Conservation (phyloP, 2,113 vertebrate species). For the Camelus bactrianus region DNA sequence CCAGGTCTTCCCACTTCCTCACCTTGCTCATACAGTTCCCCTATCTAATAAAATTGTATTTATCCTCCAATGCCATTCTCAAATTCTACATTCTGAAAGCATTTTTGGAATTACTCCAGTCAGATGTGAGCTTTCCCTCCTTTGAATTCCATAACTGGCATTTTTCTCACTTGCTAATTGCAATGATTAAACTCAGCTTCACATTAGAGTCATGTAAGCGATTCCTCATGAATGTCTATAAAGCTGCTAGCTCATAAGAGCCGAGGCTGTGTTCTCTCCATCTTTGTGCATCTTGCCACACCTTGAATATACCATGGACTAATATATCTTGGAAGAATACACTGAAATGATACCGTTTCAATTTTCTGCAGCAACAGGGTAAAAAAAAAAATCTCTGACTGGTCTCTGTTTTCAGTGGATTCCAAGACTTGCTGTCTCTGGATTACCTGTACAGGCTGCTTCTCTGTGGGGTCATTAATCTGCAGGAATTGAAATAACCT, state of each 20-base stretch:
- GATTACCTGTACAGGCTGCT: not conserved
- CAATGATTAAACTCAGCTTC: not conserved
- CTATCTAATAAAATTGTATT: not conserved
- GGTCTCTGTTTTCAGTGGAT: not conserved
- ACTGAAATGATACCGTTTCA: not conserved
- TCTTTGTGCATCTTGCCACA: not conserved
- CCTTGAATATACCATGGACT: not conserved
- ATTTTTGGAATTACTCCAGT: not conserved
- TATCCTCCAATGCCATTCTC: not conserved
- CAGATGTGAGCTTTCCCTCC: not conserved
- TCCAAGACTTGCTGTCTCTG: constrained; percentile 20
- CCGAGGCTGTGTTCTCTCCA: not conserved
- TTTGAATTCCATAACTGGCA: not conserved
- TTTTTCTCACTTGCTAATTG: not conserved
- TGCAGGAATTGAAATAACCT: constrained; percentile 57
- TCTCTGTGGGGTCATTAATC: constrained; percentile 44
- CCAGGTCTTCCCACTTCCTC: not conserved
- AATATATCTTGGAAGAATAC: not conserved
- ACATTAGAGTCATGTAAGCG: not conserved
- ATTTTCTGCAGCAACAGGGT: not conserved
- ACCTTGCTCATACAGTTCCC: not conserved
- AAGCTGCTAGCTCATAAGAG: not conserved
- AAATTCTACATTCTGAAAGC: not conserved
- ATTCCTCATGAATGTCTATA: not conserved
- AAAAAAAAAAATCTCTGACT: not conserved